phyloP scores from a whole-genome alignment of 2,797 vertebrate genomes.

The Lemur catta region DNA sequence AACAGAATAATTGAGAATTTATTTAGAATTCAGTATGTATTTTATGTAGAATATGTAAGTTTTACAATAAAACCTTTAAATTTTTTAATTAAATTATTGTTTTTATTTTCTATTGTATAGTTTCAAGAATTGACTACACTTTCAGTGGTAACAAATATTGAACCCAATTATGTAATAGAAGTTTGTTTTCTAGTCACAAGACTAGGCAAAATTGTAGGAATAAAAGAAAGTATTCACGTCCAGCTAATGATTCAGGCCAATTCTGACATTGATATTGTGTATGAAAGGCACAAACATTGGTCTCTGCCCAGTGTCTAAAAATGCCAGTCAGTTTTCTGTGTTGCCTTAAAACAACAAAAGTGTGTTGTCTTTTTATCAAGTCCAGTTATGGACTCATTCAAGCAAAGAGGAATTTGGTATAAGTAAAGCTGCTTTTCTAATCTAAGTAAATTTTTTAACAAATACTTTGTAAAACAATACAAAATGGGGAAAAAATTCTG shows the following conservation, averaged over 20 bases:
- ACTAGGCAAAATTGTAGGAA: background rate
- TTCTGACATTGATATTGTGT: conserved; percentile 65
- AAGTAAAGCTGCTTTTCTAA: conserved; percentile 10
- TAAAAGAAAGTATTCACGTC: conserved; percentile 69
- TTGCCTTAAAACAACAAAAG: conserved; percentile 55
- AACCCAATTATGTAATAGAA: conserved; percentile 61
- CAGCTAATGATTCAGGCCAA: conserved; percentile 34
- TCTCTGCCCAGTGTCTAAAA: conserved; percentile 49
- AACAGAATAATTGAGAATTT: background rate
- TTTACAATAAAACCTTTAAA: background rate
- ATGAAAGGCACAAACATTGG: conserved; percentile 53
- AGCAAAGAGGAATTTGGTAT: background rate
- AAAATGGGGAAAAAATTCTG: background rate
- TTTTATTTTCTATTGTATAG: conserved; percentile 25
- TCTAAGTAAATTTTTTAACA: conserved; percentile 17
- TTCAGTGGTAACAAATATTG: conserved; percentile 51
- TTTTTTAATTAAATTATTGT: background rate
- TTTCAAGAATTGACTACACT: conserved; percentile 5
- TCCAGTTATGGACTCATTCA: background rate
- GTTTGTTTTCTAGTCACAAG: conserved; percentile 71
- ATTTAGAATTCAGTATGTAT: background rate
- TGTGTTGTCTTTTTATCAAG: conserved; percentile 32
- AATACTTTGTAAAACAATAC: background rate
- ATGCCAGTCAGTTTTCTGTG: conserved; percentile 53
- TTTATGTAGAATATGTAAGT: background rate